These are phyloP conservation scores for Clusia tigrina DNA, from an alignment of 2,888 invertebrate genomes.

Conservation along the genomic window DNA sequence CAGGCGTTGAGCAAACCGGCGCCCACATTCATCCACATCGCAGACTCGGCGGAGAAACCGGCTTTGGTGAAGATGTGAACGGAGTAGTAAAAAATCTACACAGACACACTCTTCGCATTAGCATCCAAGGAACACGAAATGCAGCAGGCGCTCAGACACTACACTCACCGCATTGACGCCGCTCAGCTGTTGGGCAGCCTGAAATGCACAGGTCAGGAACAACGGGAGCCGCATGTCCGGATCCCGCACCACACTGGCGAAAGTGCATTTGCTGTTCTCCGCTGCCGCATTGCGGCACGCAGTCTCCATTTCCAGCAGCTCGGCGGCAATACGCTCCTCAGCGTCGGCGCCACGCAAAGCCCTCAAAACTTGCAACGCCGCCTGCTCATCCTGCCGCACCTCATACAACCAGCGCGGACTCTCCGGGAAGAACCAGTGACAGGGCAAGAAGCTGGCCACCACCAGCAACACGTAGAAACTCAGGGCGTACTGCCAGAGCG, in stretches of 20 bases:
- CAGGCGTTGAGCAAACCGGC: conserved; percentile 75
- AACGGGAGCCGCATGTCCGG: conserved; percentile 73
- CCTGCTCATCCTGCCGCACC: conserved; percentile 70
- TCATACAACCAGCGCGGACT: conserved; percentile 86
- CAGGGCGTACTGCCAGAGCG: conserved; percentile 78
- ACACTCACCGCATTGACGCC: conserved; percentile 84
- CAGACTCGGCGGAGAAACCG: conserved; percentile 68
- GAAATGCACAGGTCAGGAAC: conserved; percentile 75
- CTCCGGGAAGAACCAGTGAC: conserved; percentile 80
- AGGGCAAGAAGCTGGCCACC: conserved; percentile 69
- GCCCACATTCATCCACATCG: conserved; percentile 79
- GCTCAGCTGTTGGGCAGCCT: conserved; percentile 83
- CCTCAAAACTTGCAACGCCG: conserved; percentile 63
- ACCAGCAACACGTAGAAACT: conserved; percentile 76
- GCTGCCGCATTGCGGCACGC: conserved; percentile 56
- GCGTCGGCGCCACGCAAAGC: conserved; percentile 39
- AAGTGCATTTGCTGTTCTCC: conserved; percentile 67
- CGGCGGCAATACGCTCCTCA: conserved; percentile 63
- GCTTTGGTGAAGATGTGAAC: conserved; percentile 76
- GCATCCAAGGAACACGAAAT: background rate
- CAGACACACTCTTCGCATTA: conserved; percentile 65
- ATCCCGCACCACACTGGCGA: conserved; percentile 69
- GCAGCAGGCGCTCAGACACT: background rate
- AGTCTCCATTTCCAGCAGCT: conserved; percentile 69
- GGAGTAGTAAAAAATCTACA: conserved; percentile 78